Evolutionary conservation across 2,797 vertebrate genomes (phyloP).

Genomic region (Lacerta agilis): DNA sequence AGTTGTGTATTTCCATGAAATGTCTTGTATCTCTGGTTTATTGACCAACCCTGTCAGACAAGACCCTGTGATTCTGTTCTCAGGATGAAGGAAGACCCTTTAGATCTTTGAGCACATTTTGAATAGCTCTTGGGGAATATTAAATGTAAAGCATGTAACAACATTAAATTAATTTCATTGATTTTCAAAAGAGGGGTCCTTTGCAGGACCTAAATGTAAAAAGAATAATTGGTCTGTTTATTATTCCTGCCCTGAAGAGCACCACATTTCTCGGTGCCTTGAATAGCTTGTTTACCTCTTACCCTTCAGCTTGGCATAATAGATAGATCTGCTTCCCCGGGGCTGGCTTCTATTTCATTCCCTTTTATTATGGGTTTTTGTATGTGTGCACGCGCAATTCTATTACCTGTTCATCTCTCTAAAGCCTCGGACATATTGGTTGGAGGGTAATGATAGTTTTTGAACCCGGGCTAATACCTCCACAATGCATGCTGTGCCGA

Average conservation of each 20-base stretch:
- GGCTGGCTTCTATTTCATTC: conserved; percentile 69
- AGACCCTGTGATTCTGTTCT: neutral
- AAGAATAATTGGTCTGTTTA: conserved; percentile 76
- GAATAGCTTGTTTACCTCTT: conserved; percentile 75
- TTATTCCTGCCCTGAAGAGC: conserved; percentile 65
- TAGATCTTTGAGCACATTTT: neutral
- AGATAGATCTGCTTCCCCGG: conserved; percentile 67
- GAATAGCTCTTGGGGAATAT: conserved; percentile 17
- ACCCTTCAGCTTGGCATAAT: conserved; percentile 72
- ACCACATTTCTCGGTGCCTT: conserved; percentile 1
- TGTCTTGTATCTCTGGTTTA: neutral
- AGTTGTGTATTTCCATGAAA: neutral
- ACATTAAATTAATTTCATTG: conserved; percentile 69
- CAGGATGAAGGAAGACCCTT: neutral
- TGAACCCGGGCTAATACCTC: conserved; percentile 68
- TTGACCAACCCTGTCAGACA: neutral
- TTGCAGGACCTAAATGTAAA: conserved; percentile 53
- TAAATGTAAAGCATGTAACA: conserved; percentile 35
- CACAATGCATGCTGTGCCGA: neutral
- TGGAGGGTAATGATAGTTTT: conserved; percentile 71
- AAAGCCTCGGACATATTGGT: conserved; percentile 56
- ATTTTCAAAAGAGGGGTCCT: conserved; percentile 42
- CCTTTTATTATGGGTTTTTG: conserved; percentile 72
- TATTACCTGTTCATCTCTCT: conserved; percentile 71
- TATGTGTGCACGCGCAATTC: conserved; percentile 54